Evolutionary conservation across 1,140 invertebrate genomes (phyloP).

Genomic region (Lepidurus couesii): DNA sequence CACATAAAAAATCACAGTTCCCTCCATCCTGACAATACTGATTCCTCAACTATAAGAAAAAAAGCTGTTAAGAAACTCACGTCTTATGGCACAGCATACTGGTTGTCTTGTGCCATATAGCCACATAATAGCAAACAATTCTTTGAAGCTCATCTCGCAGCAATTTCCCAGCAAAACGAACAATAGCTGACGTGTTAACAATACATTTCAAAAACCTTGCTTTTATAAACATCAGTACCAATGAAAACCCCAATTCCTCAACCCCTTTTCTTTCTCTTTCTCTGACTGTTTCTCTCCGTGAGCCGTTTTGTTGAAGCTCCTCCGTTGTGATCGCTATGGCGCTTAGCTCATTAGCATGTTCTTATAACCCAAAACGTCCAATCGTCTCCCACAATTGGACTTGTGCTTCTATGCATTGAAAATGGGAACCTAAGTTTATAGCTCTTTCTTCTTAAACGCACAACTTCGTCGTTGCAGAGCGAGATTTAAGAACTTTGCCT

Average conservation of each 20-base stretch:
- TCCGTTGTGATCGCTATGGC: not conserved
- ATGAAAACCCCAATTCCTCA: not conserved
- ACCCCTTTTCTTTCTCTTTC: not conserved
- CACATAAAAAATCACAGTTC: not conserved
- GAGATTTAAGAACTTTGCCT: too few relatives aligned
- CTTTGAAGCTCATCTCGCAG: not conserved
- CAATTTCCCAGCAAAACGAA: not conserved
- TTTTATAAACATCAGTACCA: not conserved
- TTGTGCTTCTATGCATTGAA: not conserved
- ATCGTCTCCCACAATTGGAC: conserved; percentile 2
- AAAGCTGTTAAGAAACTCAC: not conserved
- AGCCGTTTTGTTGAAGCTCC: not conserved
- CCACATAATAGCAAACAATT: not conserved
- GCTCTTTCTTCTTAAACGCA: not conserved
- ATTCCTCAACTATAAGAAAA: not conserved
- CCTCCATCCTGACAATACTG: not conserved
- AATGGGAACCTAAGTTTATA: not conserved
- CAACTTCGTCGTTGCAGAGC: not conserved
- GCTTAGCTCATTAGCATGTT: conserved; percentile 15
- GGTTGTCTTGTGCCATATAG: not conserved
- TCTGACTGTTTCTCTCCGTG: not conserved
- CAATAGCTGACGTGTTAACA: conserved; percentile 6
- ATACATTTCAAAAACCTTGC: not conserved
- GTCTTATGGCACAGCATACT: not conserved
- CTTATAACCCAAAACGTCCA: not conserved